Percentiles rank a stretch among this genome's conserved stretches.
phyloP scores from a whole-genome alignment of 2,797 vertebrate genomes.

The Numenius phaeopus region DNA sequence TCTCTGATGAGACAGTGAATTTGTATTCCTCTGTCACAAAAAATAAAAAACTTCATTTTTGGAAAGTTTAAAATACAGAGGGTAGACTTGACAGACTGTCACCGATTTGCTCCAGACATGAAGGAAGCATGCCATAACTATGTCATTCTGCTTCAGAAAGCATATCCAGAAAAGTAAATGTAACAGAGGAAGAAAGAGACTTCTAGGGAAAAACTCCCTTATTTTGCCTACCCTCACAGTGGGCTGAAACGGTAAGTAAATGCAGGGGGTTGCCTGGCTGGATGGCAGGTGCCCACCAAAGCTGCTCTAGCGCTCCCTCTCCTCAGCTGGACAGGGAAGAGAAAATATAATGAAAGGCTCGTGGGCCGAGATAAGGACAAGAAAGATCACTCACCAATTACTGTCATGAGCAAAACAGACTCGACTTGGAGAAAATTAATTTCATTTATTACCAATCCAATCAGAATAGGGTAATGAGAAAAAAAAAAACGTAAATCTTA shows the following conservation, averaged over 20 bases:
- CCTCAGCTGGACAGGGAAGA: not conserved
- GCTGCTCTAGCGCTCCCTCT: not conserved
- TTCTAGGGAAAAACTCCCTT: not conserved
- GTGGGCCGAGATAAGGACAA: not conserved
- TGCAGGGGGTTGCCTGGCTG: not conserved
- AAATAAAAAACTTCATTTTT: not conserved
- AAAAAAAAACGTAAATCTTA: not conserved
- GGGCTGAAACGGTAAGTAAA: not conserved
- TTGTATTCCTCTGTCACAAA: not conserved
- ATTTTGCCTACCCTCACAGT: not conserved
- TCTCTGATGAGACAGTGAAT: not conserved
- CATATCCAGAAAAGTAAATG: not conserved
- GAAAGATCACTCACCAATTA: not conserved
- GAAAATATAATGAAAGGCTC: not conserved
- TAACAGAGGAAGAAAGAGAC: not conserved
- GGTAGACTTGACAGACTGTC: constrained; percentile 11
- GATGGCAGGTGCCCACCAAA: not conserved
- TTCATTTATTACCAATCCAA: not conserved
- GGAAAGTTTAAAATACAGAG: not conserved
- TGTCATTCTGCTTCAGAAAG: not conserved
- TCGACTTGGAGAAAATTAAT: not conserved
- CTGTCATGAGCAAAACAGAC: not conserved
- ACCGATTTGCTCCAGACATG: not conserved
- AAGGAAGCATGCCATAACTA: not conserved
- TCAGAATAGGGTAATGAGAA: not conserved